Conservation (phyloP, 92 coral and sea anemone genomes). For the Anthopleura xanthogrammica region DNA sequence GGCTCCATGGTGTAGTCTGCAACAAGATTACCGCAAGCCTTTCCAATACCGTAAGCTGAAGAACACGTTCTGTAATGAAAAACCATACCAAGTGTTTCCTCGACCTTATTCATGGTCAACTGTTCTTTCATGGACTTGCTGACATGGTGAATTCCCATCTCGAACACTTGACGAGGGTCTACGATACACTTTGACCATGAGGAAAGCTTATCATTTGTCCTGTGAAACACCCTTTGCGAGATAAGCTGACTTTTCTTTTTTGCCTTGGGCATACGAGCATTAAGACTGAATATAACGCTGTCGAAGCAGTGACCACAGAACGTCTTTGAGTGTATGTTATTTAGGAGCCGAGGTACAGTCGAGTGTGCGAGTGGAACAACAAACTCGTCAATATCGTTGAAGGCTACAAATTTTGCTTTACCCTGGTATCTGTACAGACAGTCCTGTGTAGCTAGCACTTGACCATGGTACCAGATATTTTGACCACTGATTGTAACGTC, state of each 20-base stretch:
- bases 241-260: slow-evolving; percentile 10
- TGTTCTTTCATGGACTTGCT: slow-evolving; percentile 24
- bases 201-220: slow-evolving; percentile 31
- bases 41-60: slow-evolving; percentile 34
- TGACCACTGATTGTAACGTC: slow-evolving; percentile 15
- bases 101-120: slow-evolving; percentile 1
- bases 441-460: slow-evolving; percentile 51
- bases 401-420: slow-evolving; percentile 43
- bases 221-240: slow-evolving; percentile 13
- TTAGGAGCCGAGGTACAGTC: slow-evolving; percentile 33
- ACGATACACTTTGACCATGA: slow-evolving; percentile 41
- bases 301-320: slow-evolving; percentile 62
- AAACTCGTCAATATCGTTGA: slow-evolving; percentile 66
- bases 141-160: slow-evolving; percentile 47
- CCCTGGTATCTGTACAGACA: slow-evolving; percentile 49
- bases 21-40: slow-evolving; percentile 22
- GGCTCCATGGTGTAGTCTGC: slow-evolving; percentile 26
- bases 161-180: slow-evolving; percentile 41
- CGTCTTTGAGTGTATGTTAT: slow-evolving; percentile 22
- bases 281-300: slow-evolving; percentile 46
- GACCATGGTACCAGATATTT: slow-evolving; percentile 52
- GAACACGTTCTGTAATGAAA: slow-evolving; percentile 42
- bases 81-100: slow-evolving; percentile 8
- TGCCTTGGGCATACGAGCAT: slow-evolving; percentile 34
- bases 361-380: slow-evolving; percentile 51